Evolutionary conservation across 2,888 invertebrate genomes (phyloP).

Genomic region (Cheilosia impressa): DNA sequence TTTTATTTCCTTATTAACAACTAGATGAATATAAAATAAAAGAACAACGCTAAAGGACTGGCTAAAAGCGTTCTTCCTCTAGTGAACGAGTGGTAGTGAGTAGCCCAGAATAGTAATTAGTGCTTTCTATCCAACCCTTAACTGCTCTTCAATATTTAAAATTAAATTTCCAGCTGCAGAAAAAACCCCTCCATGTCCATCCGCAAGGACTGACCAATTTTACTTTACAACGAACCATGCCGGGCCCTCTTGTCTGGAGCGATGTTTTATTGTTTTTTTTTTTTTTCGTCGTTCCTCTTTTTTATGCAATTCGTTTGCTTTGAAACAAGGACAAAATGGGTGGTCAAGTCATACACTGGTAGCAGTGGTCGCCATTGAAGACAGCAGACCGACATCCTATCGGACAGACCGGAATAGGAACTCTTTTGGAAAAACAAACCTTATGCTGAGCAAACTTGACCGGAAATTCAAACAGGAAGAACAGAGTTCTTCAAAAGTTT

Average conservation of each 20-base stretch:
- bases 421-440: conserved; percentile 74
- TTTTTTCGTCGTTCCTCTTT: conserved; percentile 47
- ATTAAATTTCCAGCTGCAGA: conserved; percentile 63
- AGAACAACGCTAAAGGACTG: conserved; percentile 38
- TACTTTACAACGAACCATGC: conserved; percentile 39
- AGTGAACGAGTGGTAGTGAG: conserved; percentile 8
- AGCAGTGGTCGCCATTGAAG: conserved; percentile 70
- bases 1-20: conserved; percentile 51
- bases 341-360: conserved; percentile 70
- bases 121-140: conserved; percentile 57
- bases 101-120: conserved; percentile 59
- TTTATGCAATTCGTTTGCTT: conserved; percentile 69
- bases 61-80: conserved; percentile 44
- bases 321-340: conserved; percentile 72
- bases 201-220: conserved; percentile 58
- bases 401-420: conserved; percentile 71
- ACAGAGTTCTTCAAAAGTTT: conserved; percentile 74
- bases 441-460: conserved; percentile 75
- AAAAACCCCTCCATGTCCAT: conserved; percentile 46
- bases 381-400: conserved; percentile 65
- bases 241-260: conserved; percentile 22
- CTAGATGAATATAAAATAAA: conserved; percentile 52
- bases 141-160: conserved; percentile 72
- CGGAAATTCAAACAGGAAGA: conserved; percentile 75
- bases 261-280: conserved; percentile 63